Conservation (phyloP, 2,113 vertebrate genomes). For the Gambusia holbrooki region DNA sequence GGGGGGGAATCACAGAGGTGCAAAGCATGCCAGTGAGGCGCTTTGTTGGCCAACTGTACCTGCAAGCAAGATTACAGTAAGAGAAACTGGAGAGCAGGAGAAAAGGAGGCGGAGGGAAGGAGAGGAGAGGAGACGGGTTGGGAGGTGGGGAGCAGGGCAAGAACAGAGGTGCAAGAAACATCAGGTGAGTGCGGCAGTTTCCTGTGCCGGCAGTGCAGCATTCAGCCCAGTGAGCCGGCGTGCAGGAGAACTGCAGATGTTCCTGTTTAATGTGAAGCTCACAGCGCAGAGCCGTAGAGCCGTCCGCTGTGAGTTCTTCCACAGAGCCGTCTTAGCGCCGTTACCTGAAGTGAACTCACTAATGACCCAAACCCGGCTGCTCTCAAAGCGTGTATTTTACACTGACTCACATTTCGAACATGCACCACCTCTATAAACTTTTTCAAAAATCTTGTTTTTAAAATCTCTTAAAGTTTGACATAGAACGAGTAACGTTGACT, state of each 20-base stretch:
- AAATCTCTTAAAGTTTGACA: conserved; percentile 9
- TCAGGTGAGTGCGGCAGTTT: conserved; percentile 85
- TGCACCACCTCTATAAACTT: conserved; percentile 19
- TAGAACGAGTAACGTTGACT: conserved; percentile 13
- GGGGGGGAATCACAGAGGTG: conserved; percentile 53
- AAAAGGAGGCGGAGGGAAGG: conserved; percentile 55
- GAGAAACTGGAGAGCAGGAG: conserved; percentile 61
- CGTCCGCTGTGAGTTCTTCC: conserved; percentile 42
- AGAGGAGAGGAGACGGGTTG: conserved; percentile 28
- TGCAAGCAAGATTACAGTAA: conserved; percentile 70
- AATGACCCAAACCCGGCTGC: conserved; percentile 21
- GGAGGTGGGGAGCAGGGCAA: conserved; percentile 59
- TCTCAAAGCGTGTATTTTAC: conserved; percentile 10
- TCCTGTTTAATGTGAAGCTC: conserved; percentile 77
- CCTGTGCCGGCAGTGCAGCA: conserved; percentile 72
- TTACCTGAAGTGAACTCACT: conserved; percentile 72
- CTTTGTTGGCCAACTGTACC: conserved; percentile 66
- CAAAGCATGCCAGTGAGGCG: conserved; percentile 66
- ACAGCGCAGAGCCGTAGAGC: conserved; percentile 42
- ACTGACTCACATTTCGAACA: conserved; percentile 14
- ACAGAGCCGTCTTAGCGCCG: conserved; percentile 57
- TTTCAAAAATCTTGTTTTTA: neutral
- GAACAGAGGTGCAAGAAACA: conserved; percentile 74
- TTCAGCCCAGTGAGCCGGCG: conserved; percentile 60
- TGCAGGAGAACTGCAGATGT: conserved; percentile 79